These are phyloP conservation scores for Drosophila micromelanica DNA, from an alignment of 1,140 invertebrate species.

Conservation along the genomic window DNA sequence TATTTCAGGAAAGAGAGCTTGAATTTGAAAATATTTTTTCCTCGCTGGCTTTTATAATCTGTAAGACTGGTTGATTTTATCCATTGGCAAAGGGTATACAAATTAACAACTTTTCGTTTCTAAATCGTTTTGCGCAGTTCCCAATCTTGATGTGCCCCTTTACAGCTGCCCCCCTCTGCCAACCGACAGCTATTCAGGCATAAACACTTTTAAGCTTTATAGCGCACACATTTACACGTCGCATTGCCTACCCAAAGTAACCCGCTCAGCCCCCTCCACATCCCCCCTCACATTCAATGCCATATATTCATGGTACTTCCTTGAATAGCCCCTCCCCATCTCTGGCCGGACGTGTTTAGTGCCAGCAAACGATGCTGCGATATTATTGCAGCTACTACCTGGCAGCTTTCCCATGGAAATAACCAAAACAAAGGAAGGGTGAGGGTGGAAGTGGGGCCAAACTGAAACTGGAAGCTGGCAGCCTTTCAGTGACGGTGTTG, in stretches of 20 bases:
- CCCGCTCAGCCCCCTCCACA: not conserved
- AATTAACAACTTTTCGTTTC: constrained; percentile 34
- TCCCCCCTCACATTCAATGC: not conserved
- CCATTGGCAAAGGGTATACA: not conserved
- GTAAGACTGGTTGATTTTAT: too few species aligned
- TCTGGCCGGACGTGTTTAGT: constrained; percentile 39
- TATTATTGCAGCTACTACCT: constrained; percentile 53
- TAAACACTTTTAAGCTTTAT: constrained; percentile 83
- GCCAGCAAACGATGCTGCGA: constrained; percentile 42
- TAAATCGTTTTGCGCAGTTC: constrained; percentile 22
- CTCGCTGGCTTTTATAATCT: too few species aligned
- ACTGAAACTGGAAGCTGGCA: constrained; percentile 27
- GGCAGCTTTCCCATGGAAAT: constrained; percentile 32
- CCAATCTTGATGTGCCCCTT: not conserved
- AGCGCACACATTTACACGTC: constrained; percentile 75
- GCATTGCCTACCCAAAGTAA: constrained; percentile 45
- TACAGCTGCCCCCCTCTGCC: not conserved
- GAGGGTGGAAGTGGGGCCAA: not conserved
- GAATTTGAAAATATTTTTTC: too few species aligned
- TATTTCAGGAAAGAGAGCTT: too few species aligned
- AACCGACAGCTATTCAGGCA: constrained; percentile 52
- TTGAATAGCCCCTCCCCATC: not conserved
- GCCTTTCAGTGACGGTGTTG: constrained; percentile 68
- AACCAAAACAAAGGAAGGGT: not conserved
- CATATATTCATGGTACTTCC: not conserved